A percentile compares a stretch with the other conserved stretches of the same genome.
Evolutionary conservation across 2,113 vertebrate species (phyloP).

Genomic region (Genyomyrus donnyi): DNA sequence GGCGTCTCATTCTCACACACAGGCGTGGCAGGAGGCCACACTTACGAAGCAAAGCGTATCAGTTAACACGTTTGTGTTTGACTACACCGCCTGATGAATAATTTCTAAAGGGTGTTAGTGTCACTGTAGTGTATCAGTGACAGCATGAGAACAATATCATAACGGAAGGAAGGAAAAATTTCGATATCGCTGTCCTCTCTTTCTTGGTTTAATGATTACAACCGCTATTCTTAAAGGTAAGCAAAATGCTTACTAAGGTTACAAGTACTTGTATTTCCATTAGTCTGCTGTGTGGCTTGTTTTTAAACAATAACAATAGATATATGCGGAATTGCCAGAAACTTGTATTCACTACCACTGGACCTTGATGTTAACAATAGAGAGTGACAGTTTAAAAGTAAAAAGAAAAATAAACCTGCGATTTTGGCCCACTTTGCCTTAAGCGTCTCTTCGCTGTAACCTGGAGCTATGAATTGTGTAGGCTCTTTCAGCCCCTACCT

Average conservation of each 20-base stretch:
- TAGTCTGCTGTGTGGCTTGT: not conserved
- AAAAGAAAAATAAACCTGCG: not conserved
- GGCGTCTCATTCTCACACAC: constrained; percentile 42
- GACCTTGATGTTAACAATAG: not conserved
- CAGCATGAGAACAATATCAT: constrained; percentile 50
- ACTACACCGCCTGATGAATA: constrained; percentile 48
- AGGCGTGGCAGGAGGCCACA: constrained; percentile 42
- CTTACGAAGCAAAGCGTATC: constrained; percentile 42
- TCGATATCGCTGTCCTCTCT: constrained; percentile 28
- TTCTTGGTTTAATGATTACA: not conserved
- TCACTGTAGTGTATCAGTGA: constrained; percentile 54
- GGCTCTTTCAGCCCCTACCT: not conserved
- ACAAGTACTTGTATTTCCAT: not conserved
- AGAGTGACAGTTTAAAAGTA: constrained; percentile 8
- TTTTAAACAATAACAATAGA: not conserved
- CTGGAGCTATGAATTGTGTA: not conserved
- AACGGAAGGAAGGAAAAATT: constrained; percentile 31
- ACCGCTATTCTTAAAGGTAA: not conserved
- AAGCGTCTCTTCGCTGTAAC: not conserved
- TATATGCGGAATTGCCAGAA: not conserved
- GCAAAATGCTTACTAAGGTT: constrained; percentile 9
- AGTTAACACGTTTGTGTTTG: constrained; percentile 38
- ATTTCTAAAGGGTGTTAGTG: constrained; percentile 49
- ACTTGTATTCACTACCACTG: not conserved
- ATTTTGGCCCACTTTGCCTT: not conserved